phyloP scores from a whole-genome alignment of 2,797 vertebrate genomes.

The Meda fulgida region DNA sequence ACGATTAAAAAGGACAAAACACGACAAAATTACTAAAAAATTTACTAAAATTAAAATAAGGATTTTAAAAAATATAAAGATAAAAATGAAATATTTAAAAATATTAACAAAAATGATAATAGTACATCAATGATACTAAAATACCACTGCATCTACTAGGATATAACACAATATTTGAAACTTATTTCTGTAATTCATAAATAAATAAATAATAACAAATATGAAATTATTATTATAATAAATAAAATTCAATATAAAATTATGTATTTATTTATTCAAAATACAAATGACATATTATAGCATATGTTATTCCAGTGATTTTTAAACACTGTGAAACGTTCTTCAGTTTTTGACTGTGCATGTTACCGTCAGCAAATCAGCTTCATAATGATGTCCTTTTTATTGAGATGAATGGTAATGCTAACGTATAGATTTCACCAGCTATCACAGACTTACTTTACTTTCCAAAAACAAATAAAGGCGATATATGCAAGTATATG shows the following conservation, averaged over 20 bases:
- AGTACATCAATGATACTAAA: background rate
- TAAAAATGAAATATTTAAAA: background rate
- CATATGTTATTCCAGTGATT: background rate
- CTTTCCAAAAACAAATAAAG: slow-evolving; percentile 25
- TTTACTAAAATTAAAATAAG: background rate
- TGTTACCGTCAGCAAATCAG: background rate
- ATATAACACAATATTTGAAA: too few species aligned
- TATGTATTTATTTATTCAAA: background rate
- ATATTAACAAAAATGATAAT: background rate
- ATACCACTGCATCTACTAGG: too few species aligned
- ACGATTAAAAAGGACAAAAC: background rate
- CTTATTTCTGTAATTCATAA: background rate
- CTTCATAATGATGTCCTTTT: background rate
- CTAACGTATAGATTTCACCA: background rate
- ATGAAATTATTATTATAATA: background rate
- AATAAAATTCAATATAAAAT: background rate
- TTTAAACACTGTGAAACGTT: background rate
- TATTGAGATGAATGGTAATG: slow-evolving; percentile 15
- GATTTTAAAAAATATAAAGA: background rate
- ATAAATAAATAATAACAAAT: background rate
- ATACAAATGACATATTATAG: background rate
- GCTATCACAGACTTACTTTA: background rate
- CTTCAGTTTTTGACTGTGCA: background rate
- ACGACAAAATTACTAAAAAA: background rate
- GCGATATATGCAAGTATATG: background rate